phyloP scores from a whole-genome alignment of 2,113 vertebrate genomes.

The Myotis davidii region DNA sequence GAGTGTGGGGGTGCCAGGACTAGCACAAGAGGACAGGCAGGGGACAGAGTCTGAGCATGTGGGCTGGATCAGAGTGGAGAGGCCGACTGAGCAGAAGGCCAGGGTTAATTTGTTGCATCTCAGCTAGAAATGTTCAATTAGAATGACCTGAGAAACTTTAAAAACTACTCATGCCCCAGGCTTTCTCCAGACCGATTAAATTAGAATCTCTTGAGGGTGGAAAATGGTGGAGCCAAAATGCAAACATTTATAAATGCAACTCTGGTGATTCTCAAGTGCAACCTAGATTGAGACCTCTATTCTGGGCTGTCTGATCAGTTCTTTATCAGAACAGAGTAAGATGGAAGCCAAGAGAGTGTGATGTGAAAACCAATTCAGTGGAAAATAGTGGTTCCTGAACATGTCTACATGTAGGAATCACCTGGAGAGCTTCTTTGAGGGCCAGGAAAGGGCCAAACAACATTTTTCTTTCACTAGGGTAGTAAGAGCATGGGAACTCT shows the following conservation, averaged over 20 bases:
- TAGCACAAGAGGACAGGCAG: background rate
- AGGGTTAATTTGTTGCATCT: background rate
- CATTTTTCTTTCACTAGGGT: background rate
- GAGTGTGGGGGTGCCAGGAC: background rate
- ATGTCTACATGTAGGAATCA: background rate
- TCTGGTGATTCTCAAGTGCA: background rate
- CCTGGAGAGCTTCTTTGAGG: background rate
- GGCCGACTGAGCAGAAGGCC: background rate
- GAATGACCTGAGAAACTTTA: background rate
- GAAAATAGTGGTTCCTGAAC: background rate
- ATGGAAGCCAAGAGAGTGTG: background rate
- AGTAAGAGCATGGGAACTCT: background rate
- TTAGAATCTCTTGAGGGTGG: background rate
- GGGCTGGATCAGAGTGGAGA: background rate
- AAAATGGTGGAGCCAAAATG: background rate
- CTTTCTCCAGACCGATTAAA: background rate
- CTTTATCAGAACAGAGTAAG: background rate
- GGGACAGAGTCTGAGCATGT: background rate
- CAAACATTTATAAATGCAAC: background rate
- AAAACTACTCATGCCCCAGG: background rate
- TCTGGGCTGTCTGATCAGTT: background rate
- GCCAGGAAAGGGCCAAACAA: background rate
- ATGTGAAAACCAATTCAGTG: background rate
- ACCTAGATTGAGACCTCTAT: background rate
- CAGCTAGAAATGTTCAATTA: background rate